phyloP scores from a whole-genome alignment of 2,888 invertebrate species.

The Callyntrura guangdongensis region DNA sequence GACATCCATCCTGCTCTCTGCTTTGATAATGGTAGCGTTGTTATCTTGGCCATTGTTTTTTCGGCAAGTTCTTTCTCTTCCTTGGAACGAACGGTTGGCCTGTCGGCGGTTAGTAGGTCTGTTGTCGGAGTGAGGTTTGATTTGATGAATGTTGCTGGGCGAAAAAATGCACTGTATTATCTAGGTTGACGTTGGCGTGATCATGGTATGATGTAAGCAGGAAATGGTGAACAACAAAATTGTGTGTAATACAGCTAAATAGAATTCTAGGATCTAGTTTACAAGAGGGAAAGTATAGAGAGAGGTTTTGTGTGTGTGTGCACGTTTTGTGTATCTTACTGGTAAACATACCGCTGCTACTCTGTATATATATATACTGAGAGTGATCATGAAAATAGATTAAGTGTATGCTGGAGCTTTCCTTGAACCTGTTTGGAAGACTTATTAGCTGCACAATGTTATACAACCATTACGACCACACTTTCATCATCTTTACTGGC shows the following conservation, averaged over 20 bases:
- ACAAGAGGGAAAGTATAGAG: background rate
- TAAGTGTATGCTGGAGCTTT: constrained; percentile 22
- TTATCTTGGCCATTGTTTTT: constrained; percentile 24
- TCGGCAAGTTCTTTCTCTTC: no score
- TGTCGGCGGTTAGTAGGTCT: background rate
- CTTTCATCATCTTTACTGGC: constrained; percentile 26
- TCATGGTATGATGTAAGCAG: background rate
- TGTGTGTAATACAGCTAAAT: no score
- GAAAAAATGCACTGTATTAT: constrained; percentile 33
- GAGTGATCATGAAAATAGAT: constrained; percentile 45
- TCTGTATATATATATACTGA: background rate
- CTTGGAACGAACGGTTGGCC: no score
- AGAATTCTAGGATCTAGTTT: no score
- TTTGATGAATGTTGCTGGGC: constrained; percentile 55
- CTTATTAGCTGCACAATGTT: background rate
- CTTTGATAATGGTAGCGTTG: constrained; percentile 56
- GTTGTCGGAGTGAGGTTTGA: constrained; percentile 40
- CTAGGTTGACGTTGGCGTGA: background rate
- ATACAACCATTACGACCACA: background rate
- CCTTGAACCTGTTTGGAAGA: constrained; percentile 25
- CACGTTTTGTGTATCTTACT: background rate
- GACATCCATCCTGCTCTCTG: constrained; percentile 56
- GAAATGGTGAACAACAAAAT: background rate
- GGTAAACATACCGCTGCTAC: constrained; percentile 13
- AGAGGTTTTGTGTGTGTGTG: background rate